A percentile compares a stretch with the other conserved stretches of the same genome.
phyloP scores from a whole-genome alignment of 1,140 invertebrate genomes.

The Ips nitidus region DNA sequence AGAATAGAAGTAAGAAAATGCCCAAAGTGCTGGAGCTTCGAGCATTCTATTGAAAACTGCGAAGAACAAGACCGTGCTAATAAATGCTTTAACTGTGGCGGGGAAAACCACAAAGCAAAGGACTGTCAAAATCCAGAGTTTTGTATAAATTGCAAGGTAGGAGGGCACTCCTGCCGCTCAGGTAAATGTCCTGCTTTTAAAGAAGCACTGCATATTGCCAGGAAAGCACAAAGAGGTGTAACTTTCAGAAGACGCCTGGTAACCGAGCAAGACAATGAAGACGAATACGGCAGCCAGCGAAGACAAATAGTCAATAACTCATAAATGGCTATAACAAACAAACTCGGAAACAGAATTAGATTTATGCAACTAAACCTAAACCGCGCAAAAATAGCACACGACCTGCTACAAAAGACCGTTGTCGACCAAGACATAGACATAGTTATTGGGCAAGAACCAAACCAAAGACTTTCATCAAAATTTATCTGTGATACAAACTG shows the following conservation, averaged over 20 bases:
- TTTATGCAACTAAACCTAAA: not conserved
- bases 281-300: too few species aligned
- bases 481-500: not conserved
- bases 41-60: conserved; percentile 26
- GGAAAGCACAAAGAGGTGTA: not conserved
- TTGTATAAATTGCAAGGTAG: conserved; percentile 14
- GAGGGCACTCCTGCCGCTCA: conserved; percentile 3
- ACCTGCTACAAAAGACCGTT: not conserved
- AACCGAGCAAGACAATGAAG: not conserved
- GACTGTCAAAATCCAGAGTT: not conserved
- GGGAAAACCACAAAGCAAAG: conserved; percentile 13
- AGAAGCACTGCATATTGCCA: not conserved
- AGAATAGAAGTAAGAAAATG: conserved; percentile 28
- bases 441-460: conserved; percentile 14
- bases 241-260: not conserved
- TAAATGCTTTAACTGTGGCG: conserved; percentile 32
- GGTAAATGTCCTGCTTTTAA: conserved; percentile 11
- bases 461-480: not conserved
- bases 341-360: not conserved
- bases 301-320: too few species aligned
- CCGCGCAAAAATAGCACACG: not conserved
- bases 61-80: conserved; percentile 22
- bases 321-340: too few species aligned
- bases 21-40: conserved; percentile 32
- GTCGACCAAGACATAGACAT: not conserved